Evolutionary conservation across 2,113 vertebrate species (phyloP).

Genomic region (Scartelaos histophorus): DNA sequence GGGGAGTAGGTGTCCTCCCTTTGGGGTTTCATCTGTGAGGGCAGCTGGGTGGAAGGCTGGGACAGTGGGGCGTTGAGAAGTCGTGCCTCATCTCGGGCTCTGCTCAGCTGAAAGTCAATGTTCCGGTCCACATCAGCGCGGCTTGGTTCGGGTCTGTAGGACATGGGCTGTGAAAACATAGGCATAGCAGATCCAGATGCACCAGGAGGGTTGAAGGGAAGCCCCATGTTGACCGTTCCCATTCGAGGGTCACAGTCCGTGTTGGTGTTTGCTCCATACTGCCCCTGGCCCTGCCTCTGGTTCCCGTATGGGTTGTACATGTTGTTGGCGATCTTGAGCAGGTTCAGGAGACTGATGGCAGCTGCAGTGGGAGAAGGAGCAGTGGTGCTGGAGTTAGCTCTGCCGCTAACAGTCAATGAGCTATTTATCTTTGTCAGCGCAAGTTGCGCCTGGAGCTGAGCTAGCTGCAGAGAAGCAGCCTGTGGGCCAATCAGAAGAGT

Average conservation of each 20-base stretch:
- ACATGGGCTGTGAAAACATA: slow-evolving; percentile 55
- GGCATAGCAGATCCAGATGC: slow-evolving; percentile 19
- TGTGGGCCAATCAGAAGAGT: slow-evolving; percentile 84
- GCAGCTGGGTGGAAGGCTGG: slow-evolving; percentile 58
- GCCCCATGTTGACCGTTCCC: slow-evolving; percentile 49
- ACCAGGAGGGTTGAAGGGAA: slow-evolving; percentile 32
- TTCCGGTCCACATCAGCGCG: slow-evolving; percentile 55
- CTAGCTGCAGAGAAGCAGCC: slow-evolving; percentile 86
- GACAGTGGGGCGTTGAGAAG: slow-evolving; percentile 75
- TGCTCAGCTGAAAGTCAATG: slow-evolving; percentile 68
- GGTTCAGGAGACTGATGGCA: slow-evolving; percentile 79
- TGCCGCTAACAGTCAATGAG: slow-evolving; percentile 70
- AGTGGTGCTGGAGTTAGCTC: slow-evolving; percentile 21
- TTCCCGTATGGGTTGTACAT: slow-evolving; percentile 86
- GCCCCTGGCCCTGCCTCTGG: slow-evolving; percentile 69
- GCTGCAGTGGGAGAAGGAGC: slow-evolving; percentile 60
- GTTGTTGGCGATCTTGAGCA: slow-evolving; percentile 84
- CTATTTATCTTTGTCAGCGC: slow-evolving; percentile 80
- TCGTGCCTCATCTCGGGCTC: slow-evolving; percentile 75
- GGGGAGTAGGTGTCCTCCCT: slow-evolving; percentile 30
- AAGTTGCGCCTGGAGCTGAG: slow-evolving; percentile 87
- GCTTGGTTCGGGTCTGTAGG: slow-evolving; percentile 57
- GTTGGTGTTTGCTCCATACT: slow-evolving; percentile 63
- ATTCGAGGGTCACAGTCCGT: slow-evolving; percentile 72
- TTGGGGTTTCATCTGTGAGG: slow-evolving; percentile 72